Percentiles rank a stretch among this genome's conserved stretches.
These are phyloP conservation scores for Sarcophaga rosellei DNA, from an alignment of 2,888 invertebrate genomes.

Conservation along the genomic window DNA sequence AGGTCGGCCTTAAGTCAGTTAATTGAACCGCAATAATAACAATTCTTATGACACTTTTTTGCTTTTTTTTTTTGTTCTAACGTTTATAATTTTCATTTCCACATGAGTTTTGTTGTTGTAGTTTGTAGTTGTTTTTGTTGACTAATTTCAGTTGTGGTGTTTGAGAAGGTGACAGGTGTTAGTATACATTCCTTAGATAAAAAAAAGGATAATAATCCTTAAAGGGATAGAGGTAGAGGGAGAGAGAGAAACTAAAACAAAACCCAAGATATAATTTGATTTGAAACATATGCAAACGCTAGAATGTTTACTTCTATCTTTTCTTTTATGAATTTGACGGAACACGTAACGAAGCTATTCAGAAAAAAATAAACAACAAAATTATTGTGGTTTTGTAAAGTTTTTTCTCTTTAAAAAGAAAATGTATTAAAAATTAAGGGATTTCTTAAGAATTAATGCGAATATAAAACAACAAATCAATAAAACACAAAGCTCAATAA, in stretches of 20 bases:
- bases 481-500: too few relatives aligned
- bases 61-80: not conserved
- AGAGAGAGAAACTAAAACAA: not conserved
- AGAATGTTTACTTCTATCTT: constrained; percentile 8
- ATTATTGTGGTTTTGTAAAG: constrained; percentile 35
- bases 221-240: constrained; percentile 26
- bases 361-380: not conserved
- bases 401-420: not conserved
- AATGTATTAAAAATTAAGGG: not conserved
- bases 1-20: constrained; percentile 55
- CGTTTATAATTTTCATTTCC: not conserved
- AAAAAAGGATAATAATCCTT: constrained; percentile 13
- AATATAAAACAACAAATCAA: too few relatives aligned
- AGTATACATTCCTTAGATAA: constrained; percentile 57
- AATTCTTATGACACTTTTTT: constrained; percentile 67
- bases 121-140: constrained; percentile 6
- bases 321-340: not conserved
- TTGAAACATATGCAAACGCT: constrained; percentile 46
- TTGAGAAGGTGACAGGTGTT: constrained; percentile 70
- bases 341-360: not conserved
- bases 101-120: not conserved
- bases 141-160: constrained; percentile 38
- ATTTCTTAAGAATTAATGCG: not conserved
- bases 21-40: constrained; percentile 66
- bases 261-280: constrained; percentile 37